Evolutionary conservation across 2,113 vertebrate species (phyloP).

Genomic region (Corythornis madagascariensis): DNA sequence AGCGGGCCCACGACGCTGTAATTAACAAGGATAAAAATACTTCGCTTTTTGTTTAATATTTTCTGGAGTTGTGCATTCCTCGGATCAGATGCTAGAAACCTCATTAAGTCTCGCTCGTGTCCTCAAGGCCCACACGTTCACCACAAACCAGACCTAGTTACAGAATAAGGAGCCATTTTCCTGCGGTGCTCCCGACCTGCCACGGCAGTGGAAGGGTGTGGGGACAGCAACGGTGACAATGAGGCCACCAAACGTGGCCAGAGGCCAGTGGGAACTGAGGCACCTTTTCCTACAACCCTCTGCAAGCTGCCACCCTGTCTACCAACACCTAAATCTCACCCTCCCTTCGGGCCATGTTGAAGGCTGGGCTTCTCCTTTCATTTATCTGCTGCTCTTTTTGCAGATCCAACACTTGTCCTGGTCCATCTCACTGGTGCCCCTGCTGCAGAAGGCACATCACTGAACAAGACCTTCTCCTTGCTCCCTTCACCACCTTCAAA

Average conservation of each 20-base stretch:
- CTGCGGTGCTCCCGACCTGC: background rate
- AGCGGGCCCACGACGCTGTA: constrained; percentile 54
- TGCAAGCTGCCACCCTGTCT: background rate
- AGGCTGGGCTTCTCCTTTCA: background rate
- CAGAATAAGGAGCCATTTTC: background rate
- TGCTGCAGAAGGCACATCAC: background rate
- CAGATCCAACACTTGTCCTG: background rate
- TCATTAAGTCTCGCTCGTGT: constrained; percentile 13
- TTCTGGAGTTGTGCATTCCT: constrained; percentile 33
- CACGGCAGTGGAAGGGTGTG: fast-evolving
- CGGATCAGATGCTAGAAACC: constrained; percentile 46
- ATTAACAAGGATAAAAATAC: constrained; percentile 70
- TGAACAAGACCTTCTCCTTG: background rate
- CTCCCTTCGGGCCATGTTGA: background rate
- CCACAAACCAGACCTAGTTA: background rate
- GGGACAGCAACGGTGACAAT: fast-evolving
- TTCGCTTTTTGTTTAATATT: constrained; percentile 63
- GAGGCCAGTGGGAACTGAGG: background rate
- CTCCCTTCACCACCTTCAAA: background rate
- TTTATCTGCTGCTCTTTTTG: background rate
- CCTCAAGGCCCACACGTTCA: constrained; percentile 33
- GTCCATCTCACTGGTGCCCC: background rate
- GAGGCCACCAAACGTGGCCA: fast-evolving
- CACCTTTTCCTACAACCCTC: background rate
- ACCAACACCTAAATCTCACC: background rate